Evolutionary conservation across 2,797 vertebrate genomes (phyloP), one percentile per base, ranked within the genome.

Genomic region (Crenichthys baileyi): DNA sequence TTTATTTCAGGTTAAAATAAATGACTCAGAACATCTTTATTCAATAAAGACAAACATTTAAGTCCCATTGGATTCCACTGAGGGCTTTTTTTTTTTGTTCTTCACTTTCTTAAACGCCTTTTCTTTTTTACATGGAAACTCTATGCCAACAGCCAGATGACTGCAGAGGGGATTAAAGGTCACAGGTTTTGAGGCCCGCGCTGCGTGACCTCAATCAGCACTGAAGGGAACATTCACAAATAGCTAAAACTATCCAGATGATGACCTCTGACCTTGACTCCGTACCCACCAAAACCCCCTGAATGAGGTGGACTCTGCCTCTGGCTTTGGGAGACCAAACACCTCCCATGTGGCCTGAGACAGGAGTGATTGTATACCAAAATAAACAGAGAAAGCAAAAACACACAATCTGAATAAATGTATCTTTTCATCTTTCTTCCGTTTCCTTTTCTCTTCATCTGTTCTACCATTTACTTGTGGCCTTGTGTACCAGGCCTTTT

Each of bases 221-320:
- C 91, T 88, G 79, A 89, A 93, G 88, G 90, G 87, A 87, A 90
- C 84, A 72, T 90, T 90, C 85, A 82, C 84, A 83, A 94, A 93
- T 84, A 89, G 83, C 92, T 95, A 94, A 94, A 95, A 93, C 94
- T 94, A 95, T 95, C 94, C 95, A 96, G 94, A 96, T 94, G 93
- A 95, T 80, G 90, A 94, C 91, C 94, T 93, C 73, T 90, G 92
- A 94, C 89, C 94, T 85, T 72, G 39, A 87, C 78, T 80, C 78
- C 80, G 83, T 84, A 79, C 84, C 88, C 88, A 79, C 78, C 78
- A 85, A 85, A 70, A 70, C 41, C 73, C 78, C 31, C 75, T 61
- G 78, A 83, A 80, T 87, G 88, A 85, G 88, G 82, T 87, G 90
- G 90, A 90, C 71, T 44, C 85, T 46, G 87, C 93, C 91, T 91